phyloP scores from a whole-genome alignment of 1,140 invertebrate genomes.

The Choristoneura fumiferana region DNA sequence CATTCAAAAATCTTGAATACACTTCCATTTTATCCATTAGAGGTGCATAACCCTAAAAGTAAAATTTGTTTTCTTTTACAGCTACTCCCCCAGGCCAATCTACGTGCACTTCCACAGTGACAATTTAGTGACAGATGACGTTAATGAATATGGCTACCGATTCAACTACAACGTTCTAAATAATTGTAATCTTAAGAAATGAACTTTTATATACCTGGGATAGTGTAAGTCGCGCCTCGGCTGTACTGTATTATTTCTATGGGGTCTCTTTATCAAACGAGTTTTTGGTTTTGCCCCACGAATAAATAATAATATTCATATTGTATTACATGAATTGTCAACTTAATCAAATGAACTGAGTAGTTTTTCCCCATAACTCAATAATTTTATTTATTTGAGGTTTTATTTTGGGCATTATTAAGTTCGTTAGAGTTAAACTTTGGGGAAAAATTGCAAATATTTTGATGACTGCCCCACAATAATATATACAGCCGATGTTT shows the following conservation, averaged over 20 bases:
- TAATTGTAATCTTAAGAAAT: conserved; percentile 61
- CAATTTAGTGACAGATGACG: conserved; percentile 55
- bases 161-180: conserved; percentile 73
- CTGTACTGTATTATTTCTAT: background rate
- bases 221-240: background rate
- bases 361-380: no score
- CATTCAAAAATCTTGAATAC: no score
- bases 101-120: conserved; percentile 73
- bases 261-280: background rate
- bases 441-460: background rate
- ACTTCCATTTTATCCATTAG: no score
- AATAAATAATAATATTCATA: background rate
- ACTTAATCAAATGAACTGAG: no score
- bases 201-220: background rate
- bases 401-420: no score
- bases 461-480: background rate
- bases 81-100: conserved; percentile 65
- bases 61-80: conserved; percentile 32
- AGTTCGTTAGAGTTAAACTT: background rate
- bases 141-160: conserved; percentile 58
- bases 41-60: no score
- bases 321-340: no score
- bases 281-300: background rate
- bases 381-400: no score
- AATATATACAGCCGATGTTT: conserved; percentile 10